Evolutionary conservation across 92 coral and sea anemone genomes (phyloP), one percentile per base, ranked within the genome.

Genomic region (Epizoanthus illoricatus): DNA sequence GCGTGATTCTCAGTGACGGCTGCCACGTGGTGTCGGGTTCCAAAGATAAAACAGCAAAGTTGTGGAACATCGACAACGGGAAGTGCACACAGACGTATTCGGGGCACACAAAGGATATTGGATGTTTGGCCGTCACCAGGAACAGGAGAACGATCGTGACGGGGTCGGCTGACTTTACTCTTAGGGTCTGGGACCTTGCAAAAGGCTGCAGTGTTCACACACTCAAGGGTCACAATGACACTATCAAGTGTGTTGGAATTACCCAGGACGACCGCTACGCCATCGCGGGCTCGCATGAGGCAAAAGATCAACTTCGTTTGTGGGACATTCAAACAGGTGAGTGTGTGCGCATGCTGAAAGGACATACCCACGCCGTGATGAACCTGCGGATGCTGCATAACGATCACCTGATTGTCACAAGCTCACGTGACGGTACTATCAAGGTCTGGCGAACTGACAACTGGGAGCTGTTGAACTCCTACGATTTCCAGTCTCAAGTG

Each of bases 391-490:
- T 93, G 16, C 69, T 88, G 55, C 79, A 69, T 33, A 82, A 72
- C 16, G 88, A 80, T 45, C 83, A 63, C 16, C 41, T 88, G 87
- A 54, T 93, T 69, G 65, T 90, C 18, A 83, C 94, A 36, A 93
- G 97, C 86, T 93, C 97, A 24, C 92, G 97, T 36, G 97, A 93
- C 71, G 94, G 97, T 5, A 93, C 97, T 12, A 83, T 90, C 45
- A 93, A 93, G 55, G 87, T 89, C 58, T 93, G 97, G 97, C 80
- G 83, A 74, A 86, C 87, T 18, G 69, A 61, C 7, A 86, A 66
- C 9, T 91, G 89, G 64, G 74, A 86, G 55, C 63, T 93, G 79
- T 41, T 90, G 42, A 69, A 76, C 52, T 93, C 97, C 6, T 93
- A 88, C 42, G 97, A 93, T 80, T 93, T 93, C 28, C 97, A 93